These are phyloP conservation scores for Chrysotoxum bicinctum DNA, from an alignment of 2,888 invertebrate genomes.

Conservation along the genomic window DNA sequence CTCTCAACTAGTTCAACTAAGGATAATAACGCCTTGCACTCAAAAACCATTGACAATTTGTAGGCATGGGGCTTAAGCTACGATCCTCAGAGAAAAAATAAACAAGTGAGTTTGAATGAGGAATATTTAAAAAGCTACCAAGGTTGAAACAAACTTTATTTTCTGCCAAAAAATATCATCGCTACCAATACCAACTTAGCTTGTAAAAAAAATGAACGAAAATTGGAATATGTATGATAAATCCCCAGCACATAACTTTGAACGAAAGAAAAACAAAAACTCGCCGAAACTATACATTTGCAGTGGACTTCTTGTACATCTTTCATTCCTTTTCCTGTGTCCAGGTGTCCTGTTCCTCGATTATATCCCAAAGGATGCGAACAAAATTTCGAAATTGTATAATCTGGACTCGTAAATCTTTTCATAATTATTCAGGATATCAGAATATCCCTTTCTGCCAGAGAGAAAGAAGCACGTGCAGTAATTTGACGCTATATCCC, in stretches of 20 bases:
- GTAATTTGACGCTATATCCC: slow-evolving; percentile 67
- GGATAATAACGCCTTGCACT: no score
- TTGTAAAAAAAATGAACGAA: not conserved
- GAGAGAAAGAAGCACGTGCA: slow-evolving; percentile 51
- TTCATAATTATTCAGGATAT: slow-evolving; percentile 64
- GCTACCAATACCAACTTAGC: not conserved
- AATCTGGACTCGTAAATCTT: slow-evolving; percentile 62
- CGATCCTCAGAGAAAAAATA: no score
- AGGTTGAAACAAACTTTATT: not conserved
- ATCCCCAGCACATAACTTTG: not conserved
- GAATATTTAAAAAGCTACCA: no score
- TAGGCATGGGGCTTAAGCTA: no score
- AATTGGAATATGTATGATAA: not conserved
- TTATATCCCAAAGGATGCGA: slow-evolving; percentile 15
- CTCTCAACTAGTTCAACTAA: no score
- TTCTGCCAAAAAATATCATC: not conserved
- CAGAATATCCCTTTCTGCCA: slow-evolving; percentile 19
- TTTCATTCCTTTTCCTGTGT: not conserved
- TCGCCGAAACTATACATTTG: not conserved
- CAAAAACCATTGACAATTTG: no score
- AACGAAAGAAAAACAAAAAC: not conserved
- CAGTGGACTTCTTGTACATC: not conserved
- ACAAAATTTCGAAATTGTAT: slow-evolving; percentile 15
- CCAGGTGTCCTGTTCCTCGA: not conserved
- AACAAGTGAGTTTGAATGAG: no score